Evolutionary conservation across 2,797 vertebrate species (phyloP), one percentile per base, ranked within the genome.

Genomic region (Takifugu rubripes): DNA sequence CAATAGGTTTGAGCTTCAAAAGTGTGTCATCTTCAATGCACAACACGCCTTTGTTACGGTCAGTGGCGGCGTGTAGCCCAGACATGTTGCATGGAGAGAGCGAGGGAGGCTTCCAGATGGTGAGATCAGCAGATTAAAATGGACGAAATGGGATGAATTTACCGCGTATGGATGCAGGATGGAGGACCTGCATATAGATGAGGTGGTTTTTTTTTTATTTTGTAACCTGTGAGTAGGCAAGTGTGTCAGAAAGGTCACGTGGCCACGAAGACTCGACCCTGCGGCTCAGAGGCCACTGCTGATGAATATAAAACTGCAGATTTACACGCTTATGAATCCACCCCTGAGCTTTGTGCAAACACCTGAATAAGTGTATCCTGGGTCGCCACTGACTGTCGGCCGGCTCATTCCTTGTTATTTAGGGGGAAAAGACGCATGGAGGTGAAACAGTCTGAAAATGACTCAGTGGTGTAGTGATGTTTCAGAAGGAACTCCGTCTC

Each of bases 91-190:
- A 68, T 36, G 47, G 46, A 42, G 56, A 52, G 36, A 40, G 33
- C 9, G 33, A 33, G 33, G 7, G 33, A 11, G 54, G 60, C 59
- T 68, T 57, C 77, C 77, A 82, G 81, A 82, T 85, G 77, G 68
- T 58, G 45, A 14, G 57, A 76, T 77, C 81, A 66, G 60, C 62
- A 79, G 78, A 84, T 86, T 88, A 82, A 68, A 78, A 72, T 43
- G 25, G 63, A 75, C 45, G 66, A 52, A 25, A 33, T 62, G 64
- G 78, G 71, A 76, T 84, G 77, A 70, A 78, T 3, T 62, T 57
- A 62, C 67, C 14, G 36, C 14, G 4, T 40, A 14, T 14, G 12
- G 36, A 65, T 70, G 42, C 17, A 52, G 49, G 46, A 14, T 7
- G 21, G 8, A 59, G 33, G 56, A 49, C 26, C 27, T 64, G 25